phyloP scores from a whole-genome alignment of 2,888 invertebrate genomes.

The Amiota mariae region DNA sequence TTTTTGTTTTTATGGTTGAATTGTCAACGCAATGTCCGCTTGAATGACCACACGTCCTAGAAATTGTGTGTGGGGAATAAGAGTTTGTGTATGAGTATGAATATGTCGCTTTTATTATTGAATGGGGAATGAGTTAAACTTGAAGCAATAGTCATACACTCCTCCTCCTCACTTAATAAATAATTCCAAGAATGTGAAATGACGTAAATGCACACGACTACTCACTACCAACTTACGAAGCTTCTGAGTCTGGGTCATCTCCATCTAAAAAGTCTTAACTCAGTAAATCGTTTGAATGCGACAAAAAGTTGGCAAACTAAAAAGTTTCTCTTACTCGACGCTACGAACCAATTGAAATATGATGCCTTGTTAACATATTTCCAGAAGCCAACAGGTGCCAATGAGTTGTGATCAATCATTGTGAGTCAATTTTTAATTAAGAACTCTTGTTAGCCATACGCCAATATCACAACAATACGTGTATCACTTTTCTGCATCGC shows the following conservation, averaged over 20 bases:
- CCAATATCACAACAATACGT: slow-evolving; percentile 56
- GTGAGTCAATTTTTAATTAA: slow-evolving; percentile 73
- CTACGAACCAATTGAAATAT: slow-evolving; percentile 48
- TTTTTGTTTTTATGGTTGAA: slow-evolving; percentile 49
- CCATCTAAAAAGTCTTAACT: slow-evolving; percentile 27
- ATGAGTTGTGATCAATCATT: slow-evolving; percentile 72
- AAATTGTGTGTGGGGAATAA: too few relatives aligned
- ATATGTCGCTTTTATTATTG: not conserved
- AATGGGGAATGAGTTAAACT: too few relatives aligned
- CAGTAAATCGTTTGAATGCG: slow-evolving; percentile 44
- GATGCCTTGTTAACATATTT: slow-evolving; percentile 71
- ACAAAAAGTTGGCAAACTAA: slow-evolving; percentile 47
- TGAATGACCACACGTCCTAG: slow-evolving; percentile 45
- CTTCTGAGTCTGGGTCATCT: slow-evolving; percentile 34
- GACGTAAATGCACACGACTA: slow-evolving; percentile 50
- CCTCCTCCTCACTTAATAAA: too few relatives aligned
- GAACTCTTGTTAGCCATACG: slow-evolving; percentile 72
- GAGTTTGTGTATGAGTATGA: not conserved
- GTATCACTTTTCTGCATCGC: slow-evolving; percentile 48
- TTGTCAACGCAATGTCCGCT: slow-evolving; percentile 61
- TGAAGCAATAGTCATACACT: too few relatives aligned
- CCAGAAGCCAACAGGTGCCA: slow-evolving; percentile 74
- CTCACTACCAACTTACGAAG: slow-evolving; percentile 59
- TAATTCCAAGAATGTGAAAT: slow-evolving; percentile 53
- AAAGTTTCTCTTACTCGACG: slow-evolving; percentile 2